These are phyloP conservation scores for Chaetura pelagica DNA, from an alignment of 2,113 vertebrate genomes.

Conservation along the genomic window DNA sequence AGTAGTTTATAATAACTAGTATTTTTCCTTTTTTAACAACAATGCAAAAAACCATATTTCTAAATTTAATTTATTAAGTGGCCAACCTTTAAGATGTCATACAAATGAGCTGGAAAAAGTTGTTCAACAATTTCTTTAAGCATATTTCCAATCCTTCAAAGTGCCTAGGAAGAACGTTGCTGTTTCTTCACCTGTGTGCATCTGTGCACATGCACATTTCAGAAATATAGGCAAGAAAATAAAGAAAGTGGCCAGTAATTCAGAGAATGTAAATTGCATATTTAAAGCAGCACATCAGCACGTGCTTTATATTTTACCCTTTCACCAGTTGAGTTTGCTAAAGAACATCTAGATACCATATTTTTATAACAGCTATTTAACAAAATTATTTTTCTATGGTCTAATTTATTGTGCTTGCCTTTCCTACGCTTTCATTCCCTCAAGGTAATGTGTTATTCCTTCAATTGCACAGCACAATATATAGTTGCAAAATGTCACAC, in stretches of 20 bases:
- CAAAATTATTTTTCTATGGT: not conserved
- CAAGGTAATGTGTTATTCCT: not conserved
- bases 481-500: not conserved
- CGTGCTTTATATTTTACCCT: not conserved
- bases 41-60: not conserved
- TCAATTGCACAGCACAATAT: not conserved
- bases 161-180: not conserved
- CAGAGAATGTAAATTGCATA: not conserved
- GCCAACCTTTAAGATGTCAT: not conserved
- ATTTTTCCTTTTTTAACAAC: not conserved
- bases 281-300: not conserved
- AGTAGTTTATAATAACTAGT: not conserved
- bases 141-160: not conserved
- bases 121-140: not conserved
- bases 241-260: not conserved
- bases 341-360: not conserved
- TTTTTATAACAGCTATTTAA: not conserved
- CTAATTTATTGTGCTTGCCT: not conserved
- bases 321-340: not conserved
- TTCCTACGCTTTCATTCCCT: not conserved
- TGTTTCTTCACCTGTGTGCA: not conserved
- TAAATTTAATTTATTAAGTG: not conserved
- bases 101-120: not conserved
- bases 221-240: not conserved
- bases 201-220: rapidly evolving